phyloP scores from a whole-genome alignment of 53 echinoderm and acorn worm genomes.

The Apostichopus leukothele region DNA sequence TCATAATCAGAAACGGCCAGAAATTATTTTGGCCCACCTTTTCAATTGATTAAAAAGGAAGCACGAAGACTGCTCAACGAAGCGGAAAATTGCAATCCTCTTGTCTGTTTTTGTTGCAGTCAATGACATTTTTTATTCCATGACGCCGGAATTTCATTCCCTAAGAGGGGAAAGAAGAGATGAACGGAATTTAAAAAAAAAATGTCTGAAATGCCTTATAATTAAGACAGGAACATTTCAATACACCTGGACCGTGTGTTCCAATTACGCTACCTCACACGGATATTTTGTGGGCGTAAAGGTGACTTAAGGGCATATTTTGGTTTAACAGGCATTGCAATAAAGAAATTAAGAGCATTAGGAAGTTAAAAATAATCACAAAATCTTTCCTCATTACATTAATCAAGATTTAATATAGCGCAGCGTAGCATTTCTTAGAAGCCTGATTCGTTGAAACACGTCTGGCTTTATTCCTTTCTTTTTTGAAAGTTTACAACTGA shows the following conservation, averaged over 20 bases:
- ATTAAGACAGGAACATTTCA: background rate
- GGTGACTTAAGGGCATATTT: background rate
- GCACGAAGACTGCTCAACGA: too few species aligned
- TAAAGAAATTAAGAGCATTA: background rate
- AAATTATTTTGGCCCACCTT: too few species aligned
- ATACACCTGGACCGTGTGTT: background rate
- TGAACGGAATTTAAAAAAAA: background rate
- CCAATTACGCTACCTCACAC: background rate
- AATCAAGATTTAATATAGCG: background rate
- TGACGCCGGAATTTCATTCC: background rate
- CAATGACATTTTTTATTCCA: slow-evolving; percentile 1
- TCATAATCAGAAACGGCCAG: too few species aligned
- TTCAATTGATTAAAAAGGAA: too few species aligned
- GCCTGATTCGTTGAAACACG: too few species aligned
- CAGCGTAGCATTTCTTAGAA: background rate
- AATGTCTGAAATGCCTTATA: background rate
- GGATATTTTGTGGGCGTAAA: background rate
- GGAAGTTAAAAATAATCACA: background rate
- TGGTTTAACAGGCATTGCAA: background rate
- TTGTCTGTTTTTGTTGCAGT: background rate
- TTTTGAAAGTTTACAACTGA: too few species aligned
- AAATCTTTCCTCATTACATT: background rate
- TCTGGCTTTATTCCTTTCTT: too few species aligned
- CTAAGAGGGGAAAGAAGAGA: background rate
- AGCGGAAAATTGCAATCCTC: background rate